phyloP scores from a whole-genome alignment of 1,140 invertebrate genomes.

The Galendromus occidentalis region DNA sequence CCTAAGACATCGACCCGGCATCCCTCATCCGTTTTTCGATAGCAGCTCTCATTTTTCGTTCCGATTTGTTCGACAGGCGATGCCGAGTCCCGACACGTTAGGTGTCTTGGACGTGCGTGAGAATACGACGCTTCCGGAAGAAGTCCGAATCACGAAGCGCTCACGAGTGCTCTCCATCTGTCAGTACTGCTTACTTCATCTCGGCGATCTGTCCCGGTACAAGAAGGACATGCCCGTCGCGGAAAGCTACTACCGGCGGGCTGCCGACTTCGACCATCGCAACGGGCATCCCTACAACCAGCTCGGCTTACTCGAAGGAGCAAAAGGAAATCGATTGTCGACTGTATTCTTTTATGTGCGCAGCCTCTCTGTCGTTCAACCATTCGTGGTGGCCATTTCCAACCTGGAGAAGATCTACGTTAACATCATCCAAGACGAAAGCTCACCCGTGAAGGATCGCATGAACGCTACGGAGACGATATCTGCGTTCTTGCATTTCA shows the following conservation, averaged over 20 bases:
- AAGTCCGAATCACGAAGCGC: not conserved
- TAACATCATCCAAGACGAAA: conserved; percentile 30
- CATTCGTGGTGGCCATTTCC: conserved; percentile 56
- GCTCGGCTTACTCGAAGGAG: conserved; percentile 54
- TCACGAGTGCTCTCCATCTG: conserved; percentile 44
- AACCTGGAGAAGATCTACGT: conserved; percentile 43
- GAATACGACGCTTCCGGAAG: not conserved
- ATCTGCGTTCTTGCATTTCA: conserved; percentile 43
- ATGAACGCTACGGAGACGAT: conserved; percentile 45
- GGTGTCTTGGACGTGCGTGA: not conserved
- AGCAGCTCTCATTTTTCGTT: no score
- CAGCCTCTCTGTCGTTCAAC: conserved; percentile 53
- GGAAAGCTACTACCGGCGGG: conserved; percentile 58
- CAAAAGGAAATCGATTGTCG: conserved; percentile 52
- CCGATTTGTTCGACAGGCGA: no score
- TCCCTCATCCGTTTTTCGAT: no score
- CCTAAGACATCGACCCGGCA: no score
- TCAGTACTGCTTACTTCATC: conserved; percentile 63
- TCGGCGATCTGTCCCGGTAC: conserved; percentile 58
- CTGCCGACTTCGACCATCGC: conserved; percentile 50
- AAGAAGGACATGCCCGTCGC: conserved; percentile 54
- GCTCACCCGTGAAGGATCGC: conserved; percentile 29
- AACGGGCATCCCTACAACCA: conserved; percentile 73
- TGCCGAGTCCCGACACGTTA: not conserved
- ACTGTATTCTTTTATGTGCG: conserved; percentile 64